phyloP scores from a whole-genome alignment of 1,140 invertebrate genomes.

The Globodera rostochiensis region DNA sequence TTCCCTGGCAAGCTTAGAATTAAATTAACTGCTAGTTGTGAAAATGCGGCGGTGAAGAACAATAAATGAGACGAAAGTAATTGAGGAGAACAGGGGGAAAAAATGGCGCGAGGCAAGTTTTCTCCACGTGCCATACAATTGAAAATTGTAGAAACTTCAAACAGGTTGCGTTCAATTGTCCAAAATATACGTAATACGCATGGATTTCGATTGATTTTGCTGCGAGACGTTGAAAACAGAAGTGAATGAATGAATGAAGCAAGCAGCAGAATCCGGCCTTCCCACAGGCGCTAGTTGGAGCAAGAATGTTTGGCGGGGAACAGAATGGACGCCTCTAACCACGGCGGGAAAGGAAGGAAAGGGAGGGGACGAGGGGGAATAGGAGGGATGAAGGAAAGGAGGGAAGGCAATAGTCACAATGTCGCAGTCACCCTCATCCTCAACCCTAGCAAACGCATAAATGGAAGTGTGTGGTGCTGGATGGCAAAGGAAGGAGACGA shows the following conservation, averaged over 20 bases:
- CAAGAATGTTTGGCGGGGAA: not conserved
- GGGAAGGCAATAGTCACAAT: conserved; percentile 19
- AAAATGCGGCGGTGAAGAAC: not conserved
- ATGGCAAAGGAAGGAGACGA: not conserved
- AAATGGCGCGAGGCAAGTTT: not conserved
- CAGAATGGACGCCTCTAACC: not conserved
- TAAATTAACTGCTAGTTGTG: conserved; percentile 12
- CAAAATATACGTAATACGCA: no score
- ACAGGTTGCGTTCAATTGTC: no score
- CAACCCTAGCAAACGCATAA: conserved; percentile 6
- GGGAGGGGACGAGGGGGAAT: not conserved
- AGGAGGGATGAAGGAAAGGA: conserved; percentile 11
- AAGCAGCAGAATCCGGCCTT: conserved; percentile 1
- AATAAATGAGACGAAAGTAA: not conserved
- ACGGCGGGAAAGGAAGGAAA: conserved; percentile 4
- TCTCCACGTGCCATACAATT: not conserved
- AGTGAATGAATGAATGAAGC: not conserved
- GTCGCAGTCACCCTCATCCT: conserved; percentile 10
- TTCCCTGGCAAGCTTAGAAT: conserved; percentile 2
- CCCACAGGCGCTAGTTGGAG: not conserved
- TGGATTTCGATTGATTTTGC: not conserved
- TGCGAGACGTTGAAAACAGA: not conserved
- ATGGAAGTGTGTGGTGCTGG: conserved; percentile 14
- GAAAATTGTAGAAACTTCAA: no score
- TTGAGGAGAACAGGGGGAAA: not conserved